Evolutionary conservation across 2,888 invertebrate species (phyloP), one percentile per base, ranked within the genome.

Genomic region (Drosophila hamatofila): DNA sequence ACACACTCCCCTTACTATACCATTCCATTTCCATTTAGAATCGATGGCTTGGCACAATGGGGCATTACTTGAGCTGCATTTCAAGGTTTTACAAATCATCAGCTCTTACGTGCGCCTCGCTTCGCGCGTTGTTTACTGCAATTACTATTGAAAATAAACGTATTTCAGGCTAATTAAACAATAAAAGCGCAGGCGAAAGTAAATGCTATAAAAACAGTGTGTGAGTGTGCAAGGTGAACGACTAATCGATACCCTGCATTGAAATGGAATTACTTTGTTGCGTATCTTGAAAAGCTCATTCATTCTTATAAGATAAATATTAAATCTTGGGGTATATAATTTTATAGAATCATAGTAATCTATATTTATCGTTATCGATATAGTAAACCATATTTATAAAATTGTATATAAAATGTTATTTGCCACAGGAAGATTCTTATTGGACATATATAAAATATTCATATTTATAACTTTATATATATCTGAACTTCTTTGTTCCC

Each of bases 81-180:
- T 82, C 80, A 68, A 86, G 83, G 66, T 67, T 83, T 78, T 71
- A 86, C 83, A 83, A 88, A 83, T 86, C 81, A 81, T 72, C 83
- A 62, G 70, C 64, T 65, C 57, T 75, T 68, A 65, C 67, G 68
- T 71, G 55, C 62, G 58, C 68, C 35, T n/a, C 66, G 63, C 72
- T 72, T 73, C 63, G 72, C 71, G 33, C 77, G 55, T 82, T 89
- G 84, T 85, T 89, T 83, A 83, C 89, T 75, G 56, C 89, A 80
- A 86, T 85, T 85, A 66, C 73, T 70, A 89, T 80, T 72, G 86
- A 89, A 85, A 89, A 89, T 89, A 85, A 85, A 86, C 90, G 86
- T 89, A 86, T 89, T 89, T 85, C 85, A 86, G 78, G 90, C 85
- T 85, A 85, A 85, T 85, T 85, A 85, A 88, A 85, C 88, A 85